Base-by-base conservation (phyloP, 2,888 invertebrate genomes). In the Chloroclysta siterata region DNA sequence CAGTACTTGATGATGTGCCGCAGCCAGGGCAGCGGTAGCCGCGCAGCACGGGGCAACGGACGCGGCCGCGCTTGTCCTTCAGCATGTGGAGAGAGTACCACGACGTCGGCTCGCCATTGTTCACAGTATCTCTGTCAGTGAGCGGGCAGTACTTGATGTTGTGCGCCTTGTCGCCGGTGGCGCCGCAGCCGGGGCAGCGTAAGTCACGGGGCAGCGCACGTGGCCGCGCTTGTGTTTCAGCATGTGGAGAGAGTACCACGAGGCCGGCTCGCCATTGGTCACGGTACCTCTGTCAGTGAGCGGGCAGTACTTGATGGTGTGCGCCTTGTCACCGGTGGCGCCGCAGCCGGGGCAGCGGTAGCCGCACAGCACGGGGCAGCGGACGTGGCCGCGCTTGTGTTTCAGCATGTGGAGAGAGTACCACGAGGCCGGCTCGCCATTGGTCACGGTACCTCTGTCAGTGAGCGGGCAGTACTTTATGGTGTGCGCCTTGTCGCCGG, bases 1-100 rank as follows among this genome's bases (percentile, higher is more conserved):
- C 97, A 97, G 82, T 97, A 97, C 74, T 96, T 96, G 68, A 96
- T 89, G 1, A 97, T 97, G 80, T 97, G 97, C 94, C 93, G 72
- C 97, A 97, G 47, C 94, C 94, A 2, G 95, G 96, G 78, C 97
- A 97, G 59, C 80, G 82, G 76, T 80, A 96, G 13, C 93, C 94
- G 48, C 96, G 93, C 59, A 97, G 86, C 66, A 96, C 94, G 0
- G 97, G 97, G 74, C 97, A 97, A 13, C 87, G 81, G 44, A 96
- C 95, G 0, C 94, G 93, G 0, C 96, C 96, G 5, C 93, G 89
- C 3, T 83, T 76, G 78, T 96, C 95, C 75, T 95, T 96, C 56
- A 97, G 87, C 29, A 94, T 85, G 81, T 97, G 97, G 13, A 94
- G 88, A 6, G 93, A 91, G 73, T 96, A 96, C 74, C 95, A 94